Base-by-base conservation (phyloP, 2,113 vertebrate species). In the Ctenodactylus gundi region DNA sequence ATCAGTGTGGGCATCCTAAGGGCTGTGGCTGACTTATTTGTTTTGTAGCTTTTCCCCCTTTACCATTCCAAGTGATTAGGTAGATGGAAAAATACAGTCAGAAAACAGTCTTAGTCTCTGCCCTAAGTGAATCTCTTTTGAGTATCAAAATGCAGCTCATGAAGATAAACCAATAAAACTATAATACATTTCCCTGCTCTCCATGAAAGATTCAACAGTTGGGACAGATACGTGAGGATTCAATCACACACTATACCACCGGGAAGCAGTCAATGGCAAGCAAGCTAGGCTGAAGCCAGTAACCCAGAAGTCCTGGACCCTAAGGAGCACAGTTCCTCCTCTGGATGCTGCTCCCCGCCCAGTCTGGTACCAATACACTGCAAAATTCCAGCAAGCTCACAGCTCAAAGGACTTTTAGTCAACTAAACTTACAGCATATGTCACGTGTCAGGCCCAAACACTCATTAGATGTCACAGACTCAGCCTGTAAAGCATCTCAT, bases 121-220 rank as follows among this genome's bases (percentile, higher is more conserved):
- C 81, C 80, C 93, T 76, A 36, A 55, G 29, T 44, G 77, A 95
- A 84, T 64, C 93, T 78, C 87, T 93, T 93, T 18, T 51, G 84
- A 88, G 95, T 90, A 88, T 58, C 92, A 94, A 97, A 95, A 92
- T 39, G 53, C 11, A 70, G 81, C 51, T 85, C 82, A 46, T 2
- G 83, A 96, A 96, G 95, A 88, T 49, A 78, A 90, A 93, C 34
- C 58, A 72, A 75, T 39, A 88, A 85, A 94, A 53, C 29, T 1
- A 85, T 34, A 36, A 34, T 12, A 20, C 9, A 39, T 53, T 29
- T 60, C 46, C 83, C 85, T 2, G 29, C 25, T 92, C 62, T 68
- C 25, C 51, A 92, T 60, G 95, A 85, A 97, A 92, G 83, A 94
- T 46, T 87, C 46, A 95, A 55, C 62, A 82, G 81, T 11, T 3